Conservation (phyloP, 1,140 invertebrate species). For the Drosophila tristis region DNA sequence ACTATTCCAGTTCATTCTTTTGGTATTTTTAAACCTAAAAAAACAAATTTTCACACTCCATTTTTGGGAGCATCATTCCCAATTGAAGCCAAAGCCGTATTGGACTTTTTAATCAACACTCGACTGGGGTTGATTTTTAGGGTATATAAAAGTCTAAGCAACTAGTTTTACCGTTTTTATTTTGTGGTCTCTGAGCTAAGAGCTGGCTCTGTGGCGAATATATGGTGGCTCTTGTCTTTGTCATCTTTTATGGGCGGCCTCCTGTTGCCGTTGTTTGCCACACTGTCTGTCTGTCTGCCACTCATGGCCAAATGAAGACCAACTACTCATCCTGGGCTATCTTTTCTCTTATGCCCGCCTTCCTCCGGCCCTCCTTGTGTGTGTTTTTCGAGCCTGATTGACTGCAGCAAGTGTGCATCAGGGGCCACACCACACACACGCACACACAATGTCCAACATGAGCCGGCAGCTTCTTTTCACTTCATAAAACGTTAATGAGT, state of each 20-base stretch:
- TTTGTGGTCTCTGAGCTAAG: conserved; percentile 8
- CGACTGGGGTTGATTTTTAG: background rate
- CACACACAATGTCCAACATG: conserved; percentile 24
- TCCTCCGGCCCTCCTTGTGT: conserved; percentile 1
- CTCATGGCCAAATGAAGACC: conserved; percentile 41
- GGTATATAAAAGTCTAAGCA: conserved; percentile 16
- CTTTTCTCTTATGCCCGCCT: background rate
- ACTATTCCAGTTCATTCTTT: background rate
- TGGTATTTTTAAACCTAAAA: no score
- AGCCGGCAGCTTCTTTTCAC: conserved; percentile 33
- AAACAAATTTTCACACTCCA: no score
- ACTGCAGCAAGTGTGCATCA: conserved; percentile 37
- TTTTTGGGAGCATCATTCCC: no score
- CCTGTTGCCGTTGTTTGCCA: conserved; percentile 32
- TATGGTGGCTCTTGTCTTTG: conserved; percentile 11
- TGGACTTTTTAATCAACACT: no score
- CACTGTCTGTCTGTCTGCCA: conserved; percentile 10
- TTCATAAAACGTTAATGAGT: conserved; percentile 71
- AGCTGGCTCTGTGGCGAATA: conserved; percentile 12
- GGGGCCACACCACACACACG: conserved; percentile 14
- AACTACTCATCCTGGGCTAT: conserved; percentile 25
- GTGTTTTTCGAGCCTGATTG: conserved; percentile 29
- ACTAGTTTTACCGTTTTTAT: conserved; percentile 1
- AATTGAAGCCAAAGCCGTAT: no score
- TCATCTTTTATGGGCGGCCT: conserved; percentile 40